Percentiles rank a stretch among this genome's conserved stretches.
These are phyloP conservation scores for Laupala kohalensis DNA, from an alignment of 1,140 invertebrate genomes.

Conservation along the genomic window DNA sequence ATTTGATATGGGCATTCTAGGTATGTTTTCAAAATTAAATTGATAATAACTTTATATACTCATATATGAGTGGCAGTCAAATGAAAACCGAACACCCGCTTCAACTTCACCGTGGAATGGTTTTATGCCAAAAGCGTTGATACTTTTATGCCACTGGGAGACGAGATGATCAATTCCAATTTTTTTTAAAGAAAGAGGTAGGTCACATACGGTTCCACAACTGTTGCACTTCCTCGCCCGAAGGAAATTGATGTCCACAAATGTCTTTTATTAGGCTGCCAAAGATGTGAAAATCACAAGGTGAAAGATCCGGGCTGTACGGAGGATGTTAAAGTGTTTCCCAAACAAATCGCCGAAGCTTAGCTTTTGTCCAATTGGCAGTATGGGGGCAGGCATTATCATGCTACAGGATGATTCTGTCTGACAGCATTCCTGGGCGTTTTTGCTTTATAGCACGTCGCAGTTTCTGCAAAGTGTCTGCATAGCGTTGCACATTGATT, in stretches of 20 bases:
- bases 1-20: slow-evolving; percentile 81
- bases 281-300: background rate
- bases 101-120: background rate
- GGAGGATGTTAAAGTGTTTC: background rate
- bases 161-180: background rate
- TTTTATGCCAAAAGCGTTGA: background rate
- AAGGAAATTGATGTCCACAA: background rate
- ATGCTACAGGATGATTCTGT: background rate
- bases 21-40: slow-evolving; percentile 23
- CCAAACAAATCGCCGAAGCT: background rate
- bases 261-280: background rate
- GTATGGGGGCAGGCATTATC: background rate
- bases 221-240: background rate
- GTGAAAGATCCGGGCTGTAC: background rate
- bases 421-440: background rate
- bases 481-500: background rate
- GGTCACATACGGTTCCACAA: background rate
- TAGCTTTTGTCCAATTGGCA: background rate
- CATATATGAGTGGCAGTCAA: background rate
- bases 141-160: background rate
- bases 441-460: background rate
- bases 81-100: background rate
- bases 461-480: background rate
- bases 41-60: background rate
- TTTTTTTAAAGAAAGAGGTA: background rate